These are phyloP conservation scores for Drosophila grimshawi DNA, from an alignment of 1,140 invertebrate species.

Conservation along the genomic window DNA sequence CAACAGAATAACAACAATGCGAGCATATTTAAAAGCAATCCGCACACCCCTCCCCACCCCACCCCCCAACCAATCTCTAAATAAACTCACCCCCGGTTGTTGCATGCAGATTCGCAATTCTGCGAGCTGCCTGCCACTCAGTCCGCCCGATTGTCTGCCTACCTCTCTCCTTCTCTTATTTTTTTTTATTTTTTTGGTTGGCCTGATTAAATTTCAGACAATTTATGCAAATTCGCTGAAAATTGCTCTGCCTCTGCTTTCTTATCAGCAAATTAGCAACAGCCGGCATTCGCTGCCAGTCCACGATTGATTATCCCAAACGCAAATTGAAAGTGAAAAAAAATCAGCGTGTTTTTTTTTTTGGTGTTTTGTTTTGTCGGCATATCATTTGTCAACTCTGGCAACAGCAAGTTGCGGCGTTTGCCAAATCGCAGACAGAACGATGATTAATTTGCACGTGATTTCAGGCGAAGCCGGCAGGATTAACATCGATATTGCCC, in stretches of 20 bases:
- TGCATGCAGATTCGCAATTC: conserved; percentile 24
- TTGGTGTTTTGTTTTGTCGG: background rate
- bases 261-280: conserved; percentile 55
- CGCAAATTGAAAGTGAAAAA: conserved; percentile 66
- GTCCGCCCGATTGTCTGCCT: background rate
- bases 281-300: conserved; percentile 22
- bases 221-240: conserved; percentile 45
- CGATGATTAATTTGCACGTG: conserved; percentile 48
- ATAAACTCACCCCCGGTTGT: conserved; percentile 15
- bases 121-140: background rate
- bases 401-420: conserved; percentile 13
- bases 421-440: conserved; percentile 18
- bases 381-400: conserved; percentile 37
- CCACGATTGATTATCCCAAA: conserved; percentile 74
- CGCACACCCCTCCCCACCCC: background rate
- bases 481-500: conserved; percentile 28
- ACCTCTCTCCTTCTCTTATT: background rate
- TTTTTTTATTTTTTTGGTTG: too few species aligned
- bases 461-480: conserved; percentile 30
- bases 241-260: conserved; percentile 17
- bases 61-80: conserved; percentile 5
- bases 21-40: conserved; percentile 25
- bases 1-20: conserved; percentile 11
- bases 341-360: conserved; percentile 30
- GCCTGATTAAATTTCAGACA: conserved; percentile 26